Base-by-base conservation (phyloP, 2,888 invertebrate genomes). In the Ferrisia virgata region DNA sequence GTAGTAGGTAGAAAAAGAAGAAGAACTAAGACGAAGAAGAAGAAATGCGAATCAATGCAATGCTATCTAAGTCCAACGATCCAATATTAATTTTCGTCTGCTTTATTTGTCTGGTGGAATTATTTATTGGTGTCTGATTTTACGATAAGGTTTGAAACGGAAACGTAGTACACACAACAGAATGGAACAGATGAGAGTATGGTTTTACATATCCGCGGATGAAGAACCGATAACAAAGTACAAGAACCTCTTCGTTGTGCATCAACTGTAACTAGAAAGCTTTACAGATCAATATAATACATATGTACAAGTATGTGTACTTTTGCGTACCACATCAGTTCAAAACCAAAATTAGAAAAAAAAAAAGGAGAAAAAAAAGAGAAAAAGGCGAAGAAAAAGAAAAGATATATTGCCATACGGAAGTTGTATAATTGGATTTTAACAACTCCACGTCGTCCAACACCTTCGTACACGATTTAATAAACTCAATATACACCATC, bases 151-250 rank as follows among this genome's bases (percentile, higher is more conserved):
- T 82, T 69, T 58, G 64, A 82, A 76, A 82, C 82, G 82, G 82
- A 82, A 82, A 82, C 64, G 82, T 64, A 80, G n/a, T 28, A 47
- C 58, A 82, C 82, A 53, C 81, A 58, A 64, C 82, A 22, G 69
- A 81, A 33, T n/a, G 36, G 69, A 64, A 82, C 39, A 82, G 82
- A 82, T 82, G 69, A 33, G 69, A 33, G 36, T 82, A 82, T 64
- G 82, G 64, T 82, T 82, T 82, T 82, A 82, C 82, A 82, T 82
- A 82, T 82, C 82, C 82, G 82, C 36, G 82, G 82, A 82, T 82
- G 82, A 82, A 64, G 82, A 82, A 36, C 82, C 36, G 82, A 82
- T 82, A 82, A 82, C 82, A 82, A 82, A 64, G 82, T 82, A 82
- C 82, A 82, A 82, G 82, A 64, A 82, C 82, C 82, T 82, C 58